Evolutionary conservation across 2,797 vertebrate species (phyloP).

Genomic region (Thamnophis elegans): DNA sequence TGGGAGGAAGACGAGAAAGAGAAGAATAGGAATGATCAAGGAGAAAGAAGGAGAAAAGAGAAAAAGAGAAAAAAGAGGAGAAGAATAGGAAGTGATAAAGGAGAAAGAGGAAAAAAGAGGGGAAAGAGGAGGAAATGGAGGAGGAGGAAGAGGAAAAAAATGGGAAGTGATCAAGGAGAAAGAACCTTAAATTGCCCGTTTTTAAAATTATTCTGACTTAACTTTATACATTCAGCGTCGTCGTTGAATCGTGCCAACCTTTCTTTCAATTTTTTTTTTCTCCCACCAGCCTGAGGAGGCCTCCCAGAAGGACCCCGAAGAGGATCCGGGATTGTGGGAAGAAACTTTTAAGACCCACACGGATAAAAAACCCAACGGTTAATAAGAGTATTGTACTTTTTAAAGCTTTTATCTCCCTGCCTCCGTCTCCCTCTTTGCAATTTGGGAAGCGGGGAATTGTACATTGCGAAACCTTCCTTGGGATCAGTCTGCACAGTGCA

Average conservation of each 20-base stretch:
- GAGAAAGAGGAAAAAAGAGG: too few species aligned
- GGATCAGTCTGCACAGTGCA: background rate
- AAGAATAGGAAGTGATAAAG: too few species aligned
- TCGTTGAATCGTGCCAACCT: background rate
- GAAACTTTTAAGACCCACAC: conserved; percentile 91
- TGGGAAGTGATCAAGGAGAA: too few species aligned
- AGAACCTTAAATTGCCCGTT: background rate
- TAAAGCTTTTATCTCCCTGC: background rate
- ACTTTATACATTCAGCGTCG: background rate
- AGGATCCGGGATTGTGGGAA: conserved; percentile 85
- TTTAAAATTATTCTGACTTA: background rate
- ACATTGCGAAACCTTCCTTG: background rate
- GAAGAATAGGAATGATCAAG: too few species aligned
- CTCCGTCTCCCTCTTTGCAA: background rate
- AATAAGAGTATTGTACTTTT: conserved; percentile 10
- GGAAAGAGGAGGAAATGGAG: too few species aligned
- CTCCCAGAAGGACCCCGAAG: conserved; percentile 72
- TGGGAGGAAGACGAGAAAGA: too few species aligned
- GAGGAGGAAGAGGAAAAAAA: too few species aligned
- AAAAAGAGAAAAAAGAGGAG: too few species aligned
- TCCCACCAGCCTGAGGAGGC: conserved; percentile 61
- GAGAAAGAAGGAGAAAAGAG: too few species aligned
- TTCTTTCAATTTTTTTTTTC: background rate
- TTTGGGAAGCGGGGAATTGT: background rate
- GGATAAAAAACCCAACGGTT: conserved; percentile 90